Percentiles rank a stretch among this genome's conserved stretches.
Conservation (phyloP, 2,797 vertebrate species). For the Chloroceryle amazona region DNA sequence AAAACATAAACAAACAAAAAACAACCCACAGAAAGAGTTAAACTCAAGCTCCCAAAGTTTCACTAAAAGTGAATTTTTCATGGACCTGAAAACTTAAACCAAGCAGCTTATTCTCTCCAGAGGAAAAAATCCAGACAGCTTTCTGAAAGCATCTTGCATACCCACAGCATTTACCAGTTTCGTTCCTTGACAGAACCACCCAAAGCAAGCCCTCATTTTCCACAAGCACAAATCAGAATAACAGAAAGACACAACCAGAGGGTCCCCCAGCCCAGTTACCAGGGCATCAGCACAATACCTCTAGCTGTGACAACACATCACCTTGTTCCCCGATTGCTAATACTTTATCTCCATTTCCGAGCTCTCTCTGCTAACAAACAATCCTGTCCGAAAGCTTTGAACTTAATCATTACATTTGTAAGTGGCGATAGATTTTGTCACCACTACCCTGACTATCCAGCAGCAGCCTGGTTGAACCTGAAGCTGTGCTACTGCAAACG, state of each 20-base stretch:
- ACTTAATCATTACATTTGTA: conserved; percentile 73
- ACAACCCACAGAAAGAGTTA: not conserved
- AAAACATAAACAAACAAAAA: not conserved
- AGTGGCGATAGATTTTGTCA: conserved; percentile 78
- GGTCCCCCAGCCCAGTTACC: not conserved
- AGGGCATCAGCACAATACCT: not conserved
- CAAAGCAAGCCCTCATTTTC: not conserved
- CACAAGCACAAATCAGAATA: not conserved
- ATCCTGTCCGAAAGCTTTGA: conserved; percentile 84
- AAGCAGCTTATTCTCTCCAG: not conserved
- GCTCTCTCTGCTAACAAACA: conserved; percentile 74
- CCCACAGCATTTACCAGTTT: not conserved
- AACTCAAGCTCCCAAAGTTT: not conserved
- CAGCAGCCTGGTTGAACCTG: not conserved
- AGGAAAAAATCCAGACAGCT: not conserved
- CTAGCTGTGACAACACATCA: conserved; percentile 42
- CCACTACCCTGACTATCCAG: conserved; percentile 37
- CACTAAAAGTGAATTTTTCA: not conserved
- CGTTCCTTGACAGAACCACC: not conserved
- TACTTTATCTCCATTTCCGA: conserved; percentile 67
- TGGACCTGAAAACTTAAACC: not conserved
- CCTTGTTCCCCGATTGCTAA: conserved; percentile 42
- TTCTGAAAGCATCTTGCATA: not conserved
- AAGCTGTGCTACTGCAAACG: not conserved
- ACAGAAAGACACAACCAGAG: not conserved